Conservation (phyloP, 2,797 vertebrate genomes). For the Falco rusticolus region DNA sequence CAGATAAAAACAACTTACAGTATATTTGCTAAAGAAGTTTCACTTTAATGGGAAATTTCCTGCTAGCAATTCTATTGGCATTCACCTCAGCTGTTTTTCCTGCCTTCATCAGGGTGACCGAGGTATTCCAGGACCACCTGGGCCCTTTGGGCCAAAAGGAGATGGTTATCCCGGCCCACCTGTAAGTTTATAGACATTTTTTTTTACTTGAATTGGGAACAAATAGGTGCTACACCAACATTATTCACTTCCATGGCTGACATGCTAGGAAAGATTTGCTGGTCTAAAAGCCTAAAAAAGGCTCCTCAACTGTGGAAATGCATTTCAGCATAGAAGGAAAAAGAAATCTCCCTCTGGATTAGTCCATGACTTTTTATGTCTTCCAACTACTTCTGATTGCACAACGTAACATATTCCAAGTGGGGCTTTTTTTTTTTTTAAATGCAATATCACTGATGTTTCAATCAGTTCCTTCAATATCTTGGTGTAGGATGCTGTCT, state of each 20-base stretch:
- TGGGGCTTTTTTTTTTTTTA: not conserved
- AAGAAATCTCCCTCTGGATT: not conserved
- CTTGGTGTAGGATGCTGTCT: not conserved
- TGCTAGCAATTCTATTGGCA: not conserved
- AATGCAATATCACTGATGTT: not conserved
- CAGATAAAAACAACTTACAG: not conserved
- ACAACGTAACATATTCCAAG: not conserved
- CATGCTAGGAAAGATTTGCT: not conserved
- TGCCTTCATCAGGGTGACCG: constrained; percentile 82
- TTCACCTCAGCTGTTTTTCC: not conserved
- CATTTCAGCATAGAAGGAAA: not conserved
- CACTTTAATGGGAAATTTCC: not conserved
- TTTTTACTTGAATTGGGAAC: not conserved
- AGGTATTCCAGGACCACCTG: constrained; percentile 81
- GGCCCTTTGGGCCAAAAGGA: constrained; percentile 87
- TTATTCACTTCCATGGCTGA: not conserved
- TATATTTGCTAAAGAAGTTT: not conserved
- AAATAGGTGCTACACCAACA: not conserved
- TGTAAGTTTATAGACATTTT: constrained; percentile 75
- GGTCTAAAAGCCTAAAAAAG: not conserved
- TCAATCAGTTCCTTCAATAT: not conserved
- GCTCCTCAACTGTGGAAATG: not conserved
- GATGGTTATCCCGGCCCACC: constrained; percentile 86
- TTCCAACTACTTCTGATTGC: not conserved
- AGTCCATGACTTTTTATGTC: not conserved